Base-by-base conservation (phyloP, 1,140 invertebrate species). In the Heliconius eleuchia region DNA sequence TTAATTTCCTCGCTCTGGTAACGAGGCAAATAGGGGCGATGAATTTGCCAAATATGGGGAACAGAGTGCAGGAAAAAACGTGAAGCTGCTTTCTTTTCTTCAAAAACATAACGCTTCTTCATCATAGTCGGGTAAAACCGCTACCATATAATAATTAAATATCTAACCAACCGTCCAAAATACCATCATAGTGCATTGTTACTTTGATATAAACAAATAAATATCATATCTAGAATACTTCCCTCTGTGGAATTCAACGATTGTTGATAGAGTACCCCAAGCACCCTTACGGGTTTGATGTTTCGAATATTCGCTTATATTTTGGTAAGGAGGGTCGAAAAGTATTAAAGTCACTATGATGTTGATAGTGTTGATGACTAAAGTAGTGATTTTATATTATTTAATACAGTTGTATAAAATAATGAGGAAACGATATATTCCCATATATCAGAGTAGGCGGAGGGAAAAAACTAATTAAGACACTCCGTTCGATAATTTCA, bases 201-300 rank as follows among this genome's bases (percentile, higher is more conserved):
- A 30, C 60, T 66, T 66, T 66, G 60, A 66, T 66, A 66, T 66
- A 66, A 66, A 66, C 60, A 66, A 66, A 66, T 30, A 30, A 30
- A 66, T 66, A 66, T 66, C 60, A 66, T 66, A 66, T 66, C 60
- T 30, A 66, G 27, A 66, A 66, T 66, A 27, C 60, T n/a, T 66
- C 27, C 9, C 60, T 23, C 27, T 30, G 60, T 66, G 60, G 60
- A 66, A 66, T 66, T 66, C 60, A 13, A 11, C 60, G 60, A 66
- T 66, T 66, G 60, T 66, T n/a, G 60, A 66, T 27, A 60, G 55
- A 60, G 55, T 60, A 66, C 60, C 60, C 60, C 13, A 5, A 66
- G 60, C 60, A 66, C 60, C 60, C 60, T 66, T 18, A 66, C 5
- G 60, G 27, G 60, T 66, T 66, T 23, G 60, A 66, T 66, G 27